Evolutionary conservation across 2,113 vertebrate species (phyloP).

Genomic region (Origma solitaria): DNA sequence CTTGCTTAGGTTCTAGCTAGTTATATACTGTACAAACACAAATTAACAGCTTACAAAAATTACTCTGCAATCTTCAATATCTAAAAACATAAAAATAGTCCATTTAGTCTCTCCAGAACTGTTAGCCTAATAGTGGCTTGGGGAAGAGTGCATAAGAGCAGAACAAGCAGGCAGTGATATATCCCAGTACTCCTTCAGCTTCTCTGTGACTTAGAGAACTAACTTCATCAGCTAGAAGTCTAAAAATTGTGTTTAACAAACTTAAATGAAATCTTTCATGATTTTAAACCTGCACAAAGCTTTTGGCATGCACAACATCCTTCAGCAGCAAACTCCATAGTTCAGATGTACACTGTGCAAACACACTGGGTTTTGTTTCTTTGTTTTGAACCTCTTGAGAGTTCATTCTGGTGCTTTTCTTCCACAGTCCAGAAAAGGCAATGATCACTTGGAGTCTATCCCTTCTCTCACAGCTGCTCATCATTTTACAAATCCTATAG

Average conservation of each 20-base stretch:
- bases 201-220: neutral
- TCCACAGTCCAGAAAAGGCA: neutral
- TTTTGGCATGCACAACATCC: neutral
- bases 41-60: constrained; percentile 40
- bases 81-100: neutral
- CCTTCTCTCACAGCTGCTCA: neutral
- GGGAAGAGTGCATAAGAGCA: neutral
- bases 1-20: constrained; percentile 21
- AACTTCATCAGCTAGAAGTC: neutral
- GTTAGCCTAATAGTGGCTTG: neutral
- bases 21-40: constrained; percentile 22
- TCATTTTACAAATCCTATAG: neutral
- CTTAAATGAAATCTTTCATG: neutral
- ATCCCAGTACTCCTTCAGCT: neutral
- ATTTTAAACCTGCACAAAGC: neutral
- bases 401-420: neutral
- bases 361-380: neutral
- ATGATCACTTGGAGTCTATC: neutral
- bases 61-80: neutral
- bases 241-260: neutral
- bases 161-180: neutral
- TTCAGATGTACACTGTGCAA: neutral
- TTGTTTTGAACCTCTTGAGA: neutral
- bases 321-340: neutral
- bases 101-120: neutral